Conservation (phyloP, 2,113 vertebrate genomes). For the Raja brachyura region DNA sequence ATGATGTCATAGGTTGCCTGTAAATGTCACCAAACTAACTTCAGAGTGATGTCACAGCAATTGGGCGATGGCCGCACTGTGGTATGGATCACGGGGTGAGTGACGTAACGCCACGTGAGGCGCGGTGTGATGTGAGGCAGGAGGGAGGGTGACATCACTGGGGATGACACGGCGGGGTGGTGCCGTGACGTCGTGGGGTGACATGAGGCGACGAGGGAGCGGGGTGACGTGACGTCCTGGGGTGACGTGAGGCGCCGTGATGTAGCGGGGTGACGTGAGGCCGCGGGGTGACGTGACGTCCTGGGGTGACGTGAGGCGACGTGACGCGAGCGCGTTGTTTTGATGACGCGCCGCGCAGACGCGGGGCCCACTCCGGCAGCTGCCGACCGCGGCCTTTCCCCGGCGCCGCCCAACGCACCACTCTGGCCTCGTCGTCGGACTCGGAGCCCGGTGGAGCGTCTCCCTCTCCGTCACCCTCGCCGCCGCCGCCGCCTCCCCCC, state of each 20-base stretch:
- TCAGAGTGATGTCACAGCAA: no score
- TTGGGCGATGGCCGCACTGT: no score
- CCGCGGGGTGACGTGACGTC: neutral
- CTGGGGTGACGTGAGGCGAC: neutral
- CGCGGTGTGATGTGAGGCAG: no score
- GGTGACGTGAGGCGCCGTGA: no score
- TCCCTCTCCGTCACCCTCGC: neutral
- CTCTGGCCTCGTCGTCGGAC: constrained; percentile 41
- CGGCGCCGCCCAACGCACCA: constrained; percentile 3
- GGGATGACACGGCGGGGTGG: neutral
- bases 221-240: no score
- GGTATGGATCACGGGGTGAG: no score
- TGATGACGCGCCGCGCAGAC: constrained; percentile 1
- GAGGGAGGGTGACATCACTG: no score
- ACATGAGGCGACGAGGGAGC: no score
- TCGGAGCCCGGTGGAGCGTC: constrained; percentile 40
- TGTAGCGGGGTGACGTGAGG: neutral
- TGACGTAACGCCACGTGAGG: no score
- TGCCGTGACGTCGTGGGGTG: no score
- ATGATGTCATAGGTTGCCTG: no score
- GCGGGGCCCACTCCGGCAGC: constrained; percentile 21
- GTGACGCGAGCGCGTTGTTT: neutral
- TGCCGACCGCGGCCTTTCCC: neutral
- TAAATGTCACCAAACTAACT: no score
- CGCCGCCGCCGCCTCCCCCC: constrained; percentile 10